phyloP scores from a whole-genome alignment of 2,888 invertebrate genomes.

The Zeuzera pyrina region DNA sequence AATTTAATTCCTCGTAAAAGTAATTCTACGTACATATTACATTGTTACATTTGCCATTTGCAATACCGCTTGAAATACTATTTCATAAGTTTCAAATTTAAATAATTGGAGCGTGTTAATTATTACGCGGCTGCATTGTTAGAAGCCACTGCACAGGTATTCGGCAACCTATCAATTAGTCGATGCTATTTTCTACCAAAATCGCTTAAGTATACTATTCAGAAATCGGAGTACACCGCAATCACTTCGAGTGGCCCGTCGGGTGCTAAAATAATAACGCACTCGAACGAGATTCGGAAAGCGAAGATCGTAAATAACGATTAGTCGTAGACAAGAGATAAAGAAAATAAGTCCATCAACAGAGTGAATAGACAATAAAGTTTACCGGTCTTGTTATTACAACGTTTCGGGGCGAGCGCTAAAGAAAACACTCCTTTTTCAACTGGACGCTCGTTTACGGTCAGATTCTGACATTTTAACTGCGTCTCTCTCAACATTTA shows the following conservation, averaged over 20 bases:
- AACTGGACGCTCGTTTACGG: constrained; percentile 60
- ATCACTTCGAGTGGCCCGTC: constrained; percentile 27
- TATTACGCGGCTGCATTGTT: constrained; percentile 51
- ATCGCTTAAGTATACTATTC: constrained; percentile 56
- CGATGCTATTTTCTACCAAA: constrained; percentile 37
- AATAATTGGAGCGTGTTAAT: constrained; percentile 64
- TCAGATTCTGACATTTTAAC: constrained; percentile 66
- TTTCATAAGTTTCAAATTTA: constrained; percentile 68
- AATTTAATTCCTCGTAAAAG: constrained; percentile 57
- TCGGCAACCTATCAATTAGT: constrained; percentile 61
- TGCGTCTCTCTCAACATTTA: constrained; percentile 57
- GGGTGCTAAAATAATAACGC: constrained; percentile 52
- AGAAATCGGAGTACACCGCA: constrained; percentile 23
- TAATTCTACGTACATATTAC: constrained; percentile 29
- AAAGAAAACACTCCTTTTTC: constrained; percentile 66
- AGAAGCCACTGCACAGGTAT: constrained; percentile 61
- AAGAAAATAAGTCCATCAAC: constrained; percentile 62
- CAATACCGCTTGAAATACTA: constrained; percentile 41
- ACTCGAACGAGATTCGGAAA: constrained; percentile 23
- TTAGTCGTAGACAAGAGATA: constrained; percentile 51
- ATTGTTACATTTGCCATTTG: constrained; percentile 25
- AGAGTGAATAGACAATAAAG: constrained; percentile 60
- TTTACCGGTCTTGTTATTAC: constrained; percentile 52
- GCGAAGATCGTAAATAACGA: constrained; percentile 41
- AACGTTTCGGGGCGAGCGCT: constrained; percentile 34